Evolutionary conservation across 2,113 vertebrate genomes (phyloP).

Genomic region (Sapayoa aenigma): DNA sequence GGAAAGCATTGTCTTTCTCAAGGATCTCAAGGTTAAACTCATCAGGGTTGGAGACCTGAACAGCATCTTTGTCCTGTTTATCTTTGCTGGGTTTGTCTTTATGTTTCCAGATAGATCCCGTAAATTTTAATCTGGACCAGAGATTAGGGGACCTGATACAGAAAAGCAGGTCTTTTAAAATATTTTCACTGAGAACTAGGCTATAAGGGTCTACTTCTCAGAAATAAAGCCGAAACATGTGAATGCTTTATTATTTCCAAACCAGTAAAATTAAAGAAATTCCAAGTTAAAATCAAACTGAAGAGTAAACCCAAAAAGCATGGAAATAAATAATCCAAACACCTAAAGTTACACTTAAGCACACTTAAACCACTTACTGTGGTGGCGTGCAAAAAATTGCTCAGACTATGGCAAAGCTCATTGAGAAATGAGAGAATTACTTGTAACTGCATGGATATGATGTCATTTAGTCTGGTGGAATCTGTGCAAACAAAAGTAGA

Average conservation of each 20-base stretch:
- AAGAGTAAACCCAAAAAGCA: not conserved
- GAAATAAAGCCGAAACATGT: not conserved
- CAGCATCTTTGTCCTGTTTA: not conserved
- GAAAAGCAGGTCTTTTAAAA: not conserved
- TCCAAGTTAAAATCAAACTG: not conserved
- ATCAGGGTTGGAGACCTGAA: not conserved
- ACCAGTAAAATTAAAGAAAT: not conserved
- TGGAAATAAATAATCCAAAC: not conserved
- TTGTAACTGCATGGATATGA: not conserved
- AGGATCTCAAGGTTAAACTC: not conserved
- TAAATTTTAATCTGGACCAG: not conserved
- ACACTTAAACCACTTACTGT: not conserved
- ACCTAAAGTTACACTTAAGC: no score
- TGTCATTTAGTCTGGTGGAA: not conserved
- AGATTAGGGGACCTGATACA: not conserved
- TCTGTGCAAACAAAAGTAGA: not conserved
- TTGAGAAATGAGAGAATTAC: not conserved
- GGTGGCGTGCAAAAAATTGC: not conserved
- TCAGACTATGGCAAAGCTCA: not conserved
- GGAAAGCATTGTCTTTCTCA: not conserved
- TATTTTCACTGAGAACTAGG: not conserved
- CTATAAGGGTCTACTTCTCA: not conserved
- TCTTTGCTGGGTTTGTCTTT: no score
- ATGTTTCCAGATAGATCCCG: not conserved
- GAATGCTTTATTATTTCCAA: not conserved